Percentiles rank a stretch among this genome's conserved stretches.
Evolutionary conservation across 2,888 invertebrate species (phyloP).

Genomic region (Phyto melanocephala): DNA sequence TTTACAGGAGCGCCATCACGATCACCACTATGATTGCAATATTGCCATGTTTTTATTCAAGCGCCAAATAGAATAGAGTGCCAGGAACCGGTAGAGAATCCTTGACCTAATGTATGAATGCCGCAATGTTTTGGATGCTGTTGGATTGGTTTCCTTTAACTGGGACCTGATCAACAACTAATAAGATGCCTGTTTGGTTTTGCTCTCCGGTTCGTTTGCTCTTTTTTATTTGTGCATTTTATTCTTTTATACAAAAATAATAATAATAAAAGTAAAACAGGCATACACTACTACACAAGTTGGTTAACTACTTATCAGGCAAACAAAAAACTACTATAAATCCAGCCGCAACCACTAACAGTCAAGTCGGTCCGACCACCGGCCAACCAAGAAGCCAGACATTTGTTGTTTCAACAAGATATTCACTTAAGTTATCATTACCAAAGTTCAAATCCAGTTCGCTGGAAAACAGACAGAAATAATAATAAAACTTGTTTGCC

Average conservation of each 20-base stretch:
- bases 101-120: conserved; percentile 75
- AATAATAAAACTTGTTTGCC: conserved; percentile 62
- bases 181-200: conserved; percentile 21
- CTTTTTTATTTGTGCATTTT: neutral
- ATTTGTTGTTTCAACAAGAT: conserved; percentile 20
- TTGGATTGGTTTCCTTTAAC: conserved; percentile 45
- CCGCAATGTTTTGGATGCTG: conserved; percentile 38
- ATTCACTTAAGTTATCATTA: conserved; percentile 56
- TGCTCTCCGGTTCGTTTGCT: neutral
- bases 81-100: conserved; percentile 75
- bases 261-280: neutral
- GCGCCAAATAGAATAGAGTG: conserved; percentile 35
- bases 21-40: conserved; percentile 22
- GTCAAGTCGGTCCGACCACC: conserved; percentile 7
- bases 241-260: neutral
- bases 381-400: conserved; percentile 11
- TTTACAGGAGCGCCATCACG: conserved; percentile 51
- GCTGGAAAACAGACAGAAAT: conserved; percentile 46
- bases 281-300: conserved; percentile 18
- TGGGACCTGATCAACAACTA: conserved; percentile 66
- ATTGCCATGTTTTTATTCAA: neutral
- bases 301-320: conserved; percentile 47
- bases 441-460: conserved; percentile 64
- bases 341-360: conserved; percentile 3
- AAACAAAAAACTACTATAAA: conserved; percentile 20